Base-by-base conservation (phyloP, 2,888 invertebrate genomes). In the Herminia tarsipennalis region DNA sequence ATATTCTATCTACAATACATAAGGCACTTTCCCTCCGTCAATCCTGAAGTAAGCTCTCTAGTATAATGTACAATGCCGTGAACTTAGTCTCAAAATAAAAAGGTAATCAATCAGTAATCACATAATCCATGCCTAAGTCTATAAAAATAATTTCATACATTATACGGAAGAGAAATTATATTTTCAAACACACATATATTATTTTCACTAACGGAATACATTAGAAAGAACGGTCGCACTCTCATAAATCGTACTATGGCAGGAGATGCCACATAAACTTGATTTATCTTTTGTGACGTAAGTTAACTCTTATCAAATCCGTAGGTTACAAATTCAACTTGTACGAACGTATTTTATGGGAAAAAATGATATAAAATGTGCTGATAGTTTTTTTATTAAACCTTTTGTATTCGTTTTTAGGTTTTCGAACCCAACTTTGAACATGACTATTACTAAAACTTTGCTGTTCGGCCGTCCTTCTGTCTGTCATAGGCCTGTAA, bases 241-340 rank as follows among this genome's bases (percentile, higher is more conserved):
- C 72, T 76, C 84, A 88, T 89, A 89, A 88, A 90, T 89, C 82
- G 76, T 62, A 65, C 66, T 78, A 81, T 80, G 85, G 82, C 87
- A 85, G 81, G 79, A 71, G 66, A 77, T 73, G 90, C 83, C 88
- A 86, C 88, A 88, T 88, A 88, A 90, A 89, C 83, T 83, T 89
- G 88, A 89, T 89, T 89, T 89, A 89, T 88, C 76, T 82, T 66
- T 75, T 73, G 77, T 86, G 81, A 86, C 82, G 78, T 77, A 76
- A 76, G 78, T 81, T 83, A 84, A 83, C 82, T 86, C 75, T 76
- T 77, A 81, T 80, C 83, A 83, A 76, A 84, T 81, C 78, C 82
- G 76, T 77, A 73, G 67, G 73, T 78, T 65, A 70, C 68, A 69
- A 70, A 73, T 76, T 72, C 71, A 71, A 69, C 69, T 72, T 60